Evolutionary conservation across 2,797 vertebrate genomes (phyloP), one percentile per base, ranked within the genome.

Genomic region (Manis crassicaudata): DNA sequence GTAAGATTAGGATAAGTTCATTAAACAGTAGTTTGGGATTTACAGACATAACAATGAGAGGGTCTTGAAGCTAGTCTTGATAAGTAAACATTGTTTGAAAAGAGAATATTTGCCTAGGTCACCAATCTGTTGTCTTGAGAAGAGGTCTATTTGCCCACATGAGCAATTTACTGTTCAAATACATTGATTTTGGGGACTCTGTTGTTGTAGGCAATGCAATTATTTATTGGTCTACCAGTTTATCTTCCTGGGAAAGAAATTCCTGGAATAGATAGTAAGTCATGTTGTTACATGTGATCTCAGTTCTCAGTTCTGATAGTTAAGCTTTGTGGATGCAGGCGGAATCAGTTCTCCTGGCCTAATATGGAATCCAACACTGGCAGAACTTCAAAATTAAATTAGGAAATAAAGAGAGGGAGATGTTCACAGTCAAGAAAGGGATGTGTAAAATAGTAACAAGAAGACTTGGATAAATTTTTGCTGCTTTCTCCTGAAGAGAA

Each of bases 141-240:
- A 96, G 50, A 93, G n/a, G 60, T 6, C 14, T 40, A 0, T 95
- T 65, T 95, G 82, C 27, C 80, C n/a, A 77, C 73, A 62, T 54
- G 58, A 95, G 46, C 65, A 91, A 81, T 67, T 94, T 67, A 68
- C 27, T 95, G 35, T 83, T 84, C 60, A 93, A n/a, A 94, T 94
- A 92, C 94, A 90, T 43, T 94, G 68, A 37, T 75, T 92, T 95
- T 35, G 37, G 68, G 62, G 76, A 87, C 79, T 93, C 91, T 96
- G 65, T 88, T 92, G 75, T 76, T 37, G n/a, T 27, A 80, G 96
- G 92, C 43, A 90, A 52, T 75, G 81, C 88, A 90, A 88, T 88
- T 90, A 72, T 43, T 88, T 90, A 80, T 90, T 93, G 82, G n/a
- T 75, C 52, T 35, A 29, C 77, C 88, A 72, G 50, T 88, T 94